Percentiles rank a stretch among this genome's conserved stretches.
Evolutionary conservation across 92 coral and sea anemone species (phyloP).

Genomic region (Porites cylindrica): DNA sequence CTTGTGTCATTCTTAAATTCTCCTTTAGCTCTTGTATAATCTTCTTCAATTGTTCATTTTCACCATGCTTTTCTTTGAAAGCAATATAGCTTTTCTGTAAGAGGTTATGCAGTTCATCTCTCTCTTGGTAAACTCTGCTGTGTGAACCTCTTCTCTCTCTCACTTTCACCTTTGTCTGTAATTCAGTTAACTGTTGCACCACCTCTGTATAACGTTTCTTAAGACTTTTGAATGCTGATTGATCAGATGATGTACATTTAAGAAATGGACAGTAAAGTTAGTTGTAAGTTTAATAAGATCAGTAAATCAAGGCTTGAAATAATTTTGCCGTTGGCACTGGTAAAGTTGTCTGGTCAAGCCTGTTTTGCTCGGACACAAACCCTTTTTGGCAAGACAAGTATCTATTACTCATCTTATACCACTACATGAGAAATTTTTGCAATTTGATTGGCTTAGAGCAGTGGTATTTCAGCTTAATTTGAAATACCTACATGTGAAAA

Average conservation of each 20-base stretch:
- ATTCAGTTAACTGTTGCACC: slow-evolving; percentile 25
- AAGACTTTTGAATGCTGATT: slow-evolving; percentile 50
- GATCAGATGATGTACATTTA: not conserved
- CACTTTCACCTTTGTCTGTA: slow-evolving; percentile 36
- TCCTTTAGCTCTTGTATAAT: slow-evolving; percentile 38
- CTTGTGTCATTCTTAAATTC: not conserved
- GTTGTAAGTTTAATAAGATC: not conserved
- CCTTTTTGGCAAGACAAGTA: too few relatives aligned
- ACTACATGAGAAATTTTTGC: too few relatives aligned
- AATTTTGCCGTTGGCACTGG: too few relatives aligned
- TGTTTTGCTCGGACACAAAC: too few relatives aligned
- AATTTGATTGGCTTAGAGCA: too few relatives aligned
- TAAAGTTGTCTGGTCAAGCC: too few relatives aligned
- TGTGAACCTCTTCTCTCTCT: slow-evolving; percentile 9
- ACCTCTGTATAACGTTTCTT: slow-evolving; percentile 27
- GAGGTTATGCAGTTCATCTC: slow-evolving; percentile 44
- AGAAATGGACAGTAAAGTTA: not conserved
- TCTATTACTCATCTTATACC: too few relatives aligned
- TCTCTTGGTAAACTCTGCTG: slow-evolving; percentile 38
- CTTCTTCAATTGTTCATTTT: slow-evolving; percentile 69
- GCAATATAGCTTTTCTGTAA: slow-evolving; percentile 74
- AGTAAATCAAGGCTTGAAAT: not conserved
- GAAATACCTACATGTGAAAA: too few relatives aligned
- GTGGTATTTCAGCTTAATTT: too few relatives aligned
- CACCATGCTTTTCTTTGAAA: slow-evolving; percentile 74